Percentiles rank a stretch among this genome's conserved stretches.
Evolutionary conservation across 2,888 invertebrate genomes (phyloP).

Genomic region (Lamproptera curius): DNA sequence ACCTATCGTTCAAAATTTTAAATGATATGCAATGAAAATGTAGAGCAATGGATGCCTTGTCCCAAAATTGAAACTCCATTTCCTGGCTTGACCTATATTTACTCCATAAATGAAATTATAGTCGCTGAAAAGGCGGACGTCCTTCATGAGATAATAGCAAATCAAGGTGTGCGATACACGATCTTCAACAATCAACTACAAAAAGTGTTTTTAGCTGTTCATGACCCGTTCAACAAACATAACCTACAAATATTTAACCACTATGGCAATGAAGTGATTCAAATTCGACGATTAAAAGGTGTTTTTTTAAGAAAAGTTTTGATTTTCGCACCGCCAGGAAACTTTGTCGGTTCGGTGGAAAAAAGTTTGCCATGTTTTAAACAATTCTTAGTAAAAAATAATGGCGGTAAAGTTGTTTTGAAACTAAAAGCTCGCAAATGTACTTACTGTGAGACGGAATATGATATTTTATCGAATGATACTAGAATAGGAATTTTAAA

Average conservation of each 20-base stretch:
- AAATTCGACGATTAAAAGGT: conserved; percentile 35
- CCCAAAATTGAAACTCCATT: conserved; percentile 35
- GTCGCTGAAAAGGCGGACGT: conserved; percentile 39
- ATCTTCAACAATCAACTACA: conserved; percentile 48
- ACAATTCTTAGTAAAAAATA: conserved; percentile 38
- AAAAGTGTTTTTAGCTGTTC: conserved; percentile 51
- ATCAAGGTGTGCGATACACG: conserved; percentile 39
- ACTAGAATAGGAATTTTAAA: conserved; percentile 38
- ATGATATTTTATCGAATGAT: conserved; percentile 30
- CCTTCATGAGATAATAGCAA: conserved; percentile 43
- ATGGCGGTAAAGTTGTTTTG: conserved; percentile 28
- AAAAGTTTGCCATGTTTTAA: conserved; percentile 26
- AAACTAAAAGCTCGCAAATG: conserved; percentile 33
- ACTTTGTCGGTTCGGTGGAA: conserved; percentile 44
- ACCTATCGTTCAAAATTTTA: not conserved
- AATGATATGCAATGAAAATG: conserved; percentile 14
- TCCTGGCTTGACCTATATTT: conserved; percentile 50
- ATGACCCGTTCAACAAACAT: conserved; percentile 33
- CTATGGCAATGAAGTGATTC: conserved; percentile 55
- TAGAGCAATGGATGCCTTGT: conserved; percentile 52
- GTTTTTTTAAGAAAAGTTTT: conserved; percentile 34
- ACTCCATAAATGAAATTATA: conserved; percentile 40
- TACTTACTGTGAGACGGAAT: conserved; percentile 25
- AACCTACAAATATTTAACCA: conserved; percentile 46
- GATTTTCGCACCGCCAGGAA: conserved; percentile 51